Conservation (phyloP, 1,140 invertebrate species). For the Hyles euphorbiae region DNA sequence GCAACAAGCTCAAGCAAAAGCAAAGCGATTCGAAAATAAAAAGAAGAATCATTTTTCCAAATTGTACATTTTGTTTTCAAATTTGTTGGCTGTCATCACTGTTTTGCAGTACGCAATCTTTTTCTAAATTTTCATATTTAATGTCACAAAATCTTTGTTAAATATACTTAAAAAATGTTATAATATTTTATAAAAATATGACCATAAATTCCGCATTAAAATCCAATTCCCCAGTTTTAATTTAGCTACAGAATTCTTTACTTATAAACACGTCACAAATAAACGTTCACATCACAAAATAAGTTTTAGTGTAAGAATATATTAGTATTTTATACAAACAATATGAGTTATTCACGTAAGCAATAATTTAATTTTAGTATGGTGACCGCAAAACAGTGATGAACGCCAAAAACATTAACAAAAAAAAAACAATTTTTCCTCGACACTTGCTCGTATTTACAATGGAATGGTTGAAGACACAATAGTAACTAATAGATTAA, state of each 20-base stretch:
- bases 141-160: not conserved
- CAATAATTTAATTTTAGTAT: conserved; percentile 4
- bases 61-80: conserved; percentile 14
- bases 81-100: conserved; percentile 32
- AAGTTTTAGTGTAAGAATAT: no score
- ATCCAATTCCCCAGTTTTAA: no score
- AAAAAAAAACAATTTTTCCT: conserved; percentile 37
- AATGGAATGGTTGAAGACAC: conserved; percentile 40
- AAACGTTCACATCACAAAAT: no score
- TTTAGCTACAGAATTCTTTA: no score
- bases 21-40: conserved; percentile 55
- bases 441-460: conserved; percentile 72
- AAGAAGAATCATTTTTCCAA: conserved; percentile 21
- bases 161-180: no score
- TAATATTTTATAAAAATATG: not conserved
- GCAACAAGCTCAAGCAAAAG: conserved; percentile 69
- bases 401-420: conserved; percentile 11
- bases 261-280: no score
- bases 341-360: not conserved
- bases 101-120: conserved; percentile 28
- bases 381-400: conserved; percentile 54
- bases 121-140: not conserved
- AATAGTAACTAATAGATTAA: conserved; percentile 30
- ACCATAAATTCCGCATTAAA: no score
- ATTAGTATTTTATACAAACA: not conserved